Evolutionary conservation across 2,888 invertebrate genomes (phyloP).

Genomic region (Nemurella pictetii): DNA sequence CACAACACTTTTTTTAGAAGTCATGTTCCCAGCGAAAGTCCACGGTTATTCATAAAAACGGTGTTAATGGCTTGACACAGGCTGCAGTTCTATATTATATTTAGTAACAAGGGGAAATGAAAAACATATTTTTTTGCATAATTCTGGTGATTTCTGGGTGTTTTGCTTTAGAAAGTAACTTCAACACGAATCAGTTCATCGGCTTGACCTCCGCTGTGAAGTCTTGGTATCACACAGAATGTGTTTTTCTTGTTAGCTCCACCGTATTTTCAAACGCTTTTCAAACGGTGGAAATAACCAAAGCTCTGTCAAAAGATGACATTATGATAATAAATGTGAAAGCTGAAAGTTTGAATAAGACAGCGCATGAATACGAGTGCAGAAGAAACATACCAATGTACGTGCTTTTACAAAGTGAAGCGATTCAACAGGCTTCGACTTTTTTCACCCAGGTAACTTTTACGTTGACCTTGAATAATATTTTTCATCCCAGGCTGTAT

Average conservation of each 20-base stretch:
- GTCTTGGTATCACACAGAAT: background rate
- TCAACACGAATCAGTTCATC: background rate
- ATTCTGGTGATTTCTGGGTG: background rate
- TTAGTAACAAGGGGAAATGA: too few species aligned
- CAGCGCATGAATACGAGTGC: background rate
- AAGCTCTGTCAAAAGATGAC: background rate
- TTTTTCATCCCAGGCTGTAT: too few species aligned
- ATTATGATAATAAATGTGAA: background rate
- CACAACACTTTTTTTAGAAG: too few species aligned
- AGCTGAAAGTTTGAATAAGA: background rate
- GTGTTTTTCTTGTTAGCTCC: background rate
- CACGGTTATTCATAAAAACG: too few species aligned
- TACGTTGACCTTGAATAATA: too few species aligned
- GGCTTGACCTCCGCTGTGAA: background rate
- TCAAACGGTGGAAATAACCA: background rate
- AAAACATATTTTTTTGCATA: too few species aligned
- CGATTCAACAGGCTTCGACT: too few species aligned
- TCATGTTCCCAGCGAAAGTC: too few species aligned
- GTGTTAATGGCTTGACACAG: too few species aligned
- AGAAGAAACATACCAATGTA: background rate
- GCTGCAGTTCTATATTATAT: too few species aligned
- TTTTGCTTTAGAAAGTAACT: background rate
- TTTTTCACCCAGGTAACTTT: too few species aligned
- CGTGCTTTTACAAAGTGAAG: background rate
- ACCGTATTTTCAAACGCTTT: background rate